Evolutionary conservation across 35 echinoderm and acorn worm species (phyloP).

Genomic region (Ptychodera flava): DNA sequence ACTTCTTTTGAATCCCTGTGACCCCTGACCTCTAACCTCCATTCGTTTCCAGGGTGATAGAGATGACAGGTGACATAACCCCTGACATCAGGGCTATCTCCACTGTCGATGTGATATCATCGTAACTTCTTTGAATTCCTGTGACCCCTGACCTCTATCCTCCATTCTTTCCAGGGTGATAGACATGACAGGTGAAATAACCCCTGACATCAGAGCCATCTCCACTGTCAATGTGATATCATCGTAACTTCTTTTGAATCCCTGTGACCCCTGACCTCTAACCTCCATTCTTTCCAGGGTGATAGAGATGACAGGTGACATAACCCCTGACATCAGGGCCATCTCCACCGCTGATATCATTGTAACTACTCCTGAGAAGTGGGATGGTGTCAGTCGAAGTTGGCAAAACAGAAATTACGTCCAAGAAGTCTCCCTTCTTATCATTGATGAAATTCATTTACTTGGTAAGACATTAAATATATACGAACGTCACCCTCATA

Average conservation of each 20-base stretch:
- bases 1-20: too few relatives aligned
- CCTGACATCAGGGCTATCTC: conserved; percentile 68
- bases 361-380: conserved; percentile 81
- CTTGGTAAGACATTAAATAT: conserved; percentile 40
- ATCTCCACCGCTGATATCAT: conserved; percentile 70
- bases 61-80: conserved; percentile 82
- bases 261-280: too few relatives aligned
- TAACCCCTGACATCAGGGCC: conserved; percentile 68
- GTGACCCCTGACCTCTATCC: background rate
- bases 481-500: too few relatives aligned
- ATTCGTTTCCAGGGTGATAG: conserved; percentile 67
- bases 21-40: too few relatives aligned
- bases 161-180: conserved; percentile 47
- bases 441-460: conserved; percentile 88
- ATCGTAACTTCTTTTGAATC: too few relatives aligned
- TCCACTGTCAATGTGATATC: too few relatives aligned
- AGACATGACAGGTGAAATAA: conserved; percentile 83
- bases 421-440: conserved; percentile 58
- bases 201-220: conserved; percentile 69
- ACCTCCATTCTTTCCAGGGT: conserved; percentile 34
- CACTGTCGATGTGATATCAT: conserved; percentile 71
- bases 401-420: conserved; percentile 87
- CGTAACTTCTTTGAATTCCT: too few relatives aligned
- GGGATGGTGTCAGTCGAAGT: conserved; percentile 81
- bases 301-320: conserved; percentile 82